phyloP scores from a whole-genome alignment of 2,797 vertebrate species.

The Etheostoma perlongum region DNA sequence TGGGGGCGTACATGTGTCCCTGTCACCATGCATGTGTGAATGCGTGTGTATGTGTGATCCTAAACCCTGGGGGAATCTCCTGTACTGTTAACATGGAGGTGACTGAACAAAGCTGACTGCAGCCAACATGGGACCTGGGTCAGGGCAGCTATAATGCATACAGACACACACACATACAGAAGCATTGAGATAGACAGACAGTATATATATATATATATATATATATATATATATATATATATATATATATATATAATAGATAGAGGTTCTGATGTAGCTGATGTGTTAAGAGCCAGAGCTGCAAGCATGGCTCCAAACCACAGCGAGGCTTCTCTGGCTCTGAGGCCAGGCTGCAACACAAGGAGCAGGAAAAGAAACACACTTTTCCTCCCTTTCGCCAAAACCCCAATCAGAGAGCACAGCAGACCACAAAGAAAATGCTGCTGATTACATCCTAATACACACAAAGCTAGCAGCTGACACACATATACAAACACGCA shows the following conservation, averaged over 20 bases:
- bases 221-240: constrained; percentile 5
- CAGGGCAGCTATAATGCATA: constrained; percentile 31
- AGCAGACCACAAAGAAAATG: constrained; percentile 76
- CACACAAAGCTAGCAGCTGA: constrained; percentile 70
- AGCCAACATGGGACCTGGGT: constrained; percentile 50
- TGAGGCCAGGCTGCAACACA: constrained; percentile 66
- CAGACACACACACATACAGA: constrained; percentile 23
- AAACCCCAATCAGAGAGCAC: constrained; percentile 78
- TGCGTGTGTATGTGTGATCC: constrained; percentile 33
- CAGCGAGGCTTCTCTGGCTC: constrained; percentile 52
- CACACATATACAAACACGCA: constrained; percentile 53
- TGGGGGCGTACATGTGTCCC: constrained; percentile 41
- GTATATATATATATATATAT: not conserved
- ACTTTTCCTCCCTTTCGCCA: constrained; percentile 63
- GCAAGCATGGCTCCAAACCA: constrained; percentile 55
- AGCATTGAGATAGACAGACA: not conserved
- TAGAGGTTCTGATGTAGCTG: constrained; percentile 49
- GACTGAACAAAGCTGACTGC: constrained; percentile 68
- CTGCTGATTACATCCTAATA: constrained; percentile 82
- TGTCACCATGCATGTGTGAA: constrained; percentile 18
- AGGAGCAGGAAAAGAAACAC: constrained; percentile 62
- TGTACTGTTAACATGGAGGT: constrained; percentile 73
- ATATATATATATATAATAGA: not conserved
- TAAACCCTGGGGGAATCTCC: constrained; percentile 49
- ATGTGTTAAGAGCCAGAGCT: constrained; percentile 61